These are phyloP conservation scores for Mactromeris polynyma DNA, from an alignment of 2,888 invertebrate species.

Conservation along the genomic window DNA sequence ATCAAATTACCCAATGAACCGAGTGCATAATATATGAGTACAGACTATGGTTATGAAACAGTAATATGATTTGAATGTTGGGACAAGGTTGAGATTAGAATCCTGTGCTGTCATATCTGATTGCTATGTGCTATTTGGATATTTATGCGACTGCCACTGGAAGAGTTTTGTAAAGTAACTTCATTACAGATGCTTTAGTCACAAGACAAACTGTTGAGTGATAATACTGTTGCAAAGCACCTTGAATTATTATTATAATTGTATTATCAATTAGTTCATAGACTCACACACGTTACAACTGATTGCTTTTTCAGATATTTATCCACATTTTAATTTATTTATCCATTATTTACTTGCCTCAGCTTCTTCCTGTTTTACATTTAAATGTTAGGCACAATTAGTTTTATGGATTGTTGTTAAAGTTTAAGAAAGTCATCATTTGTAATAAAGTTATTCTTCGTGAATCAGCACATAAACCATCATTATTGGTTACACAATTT, in stretches of 20 bases:
- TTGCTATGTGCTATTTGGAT: background rate
- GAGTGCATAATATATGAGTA: conserved; percentile 57
- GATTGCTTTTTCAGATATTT: background rate
- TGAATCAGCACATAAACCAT: too few relatives aligned
- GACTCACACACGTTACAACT: background rate
- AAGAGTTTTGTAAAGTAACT: background rate
- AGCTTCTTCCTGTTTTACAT: background rate
- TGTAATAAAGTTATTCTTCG: too few relatives aligned
- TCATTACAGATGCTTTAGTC: background rate
- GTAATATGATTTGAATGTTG: background rate
- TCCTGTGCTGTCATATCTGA: background rate
- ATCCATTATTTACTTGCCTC: background rate
- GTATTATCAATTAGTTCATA: background rate
- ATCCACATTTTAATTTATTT: background rate
- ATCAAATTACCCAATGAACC: conserved; percentile 60
- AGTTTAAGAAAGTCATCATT: too few relatives aligned
- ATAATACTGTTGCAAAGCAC: background rate
- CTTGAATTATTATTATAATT: background rate
- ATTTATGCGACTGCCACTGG: background rate
- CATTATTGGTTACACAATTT: too few relatives aligned
- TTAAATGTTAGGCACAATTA: background rate
- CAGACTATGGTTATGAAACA: background rate
- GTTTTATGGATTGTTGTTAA: too few relatives aligned
- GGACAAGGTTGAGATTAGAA: background rate
- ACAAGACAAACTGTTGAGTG: background rate